Evolutionary conservation across 2,113 vertebrate species (phyloP), one percentile per base, ranked within the genome.

Genomic region (Manacus vitellinus): DNA sequence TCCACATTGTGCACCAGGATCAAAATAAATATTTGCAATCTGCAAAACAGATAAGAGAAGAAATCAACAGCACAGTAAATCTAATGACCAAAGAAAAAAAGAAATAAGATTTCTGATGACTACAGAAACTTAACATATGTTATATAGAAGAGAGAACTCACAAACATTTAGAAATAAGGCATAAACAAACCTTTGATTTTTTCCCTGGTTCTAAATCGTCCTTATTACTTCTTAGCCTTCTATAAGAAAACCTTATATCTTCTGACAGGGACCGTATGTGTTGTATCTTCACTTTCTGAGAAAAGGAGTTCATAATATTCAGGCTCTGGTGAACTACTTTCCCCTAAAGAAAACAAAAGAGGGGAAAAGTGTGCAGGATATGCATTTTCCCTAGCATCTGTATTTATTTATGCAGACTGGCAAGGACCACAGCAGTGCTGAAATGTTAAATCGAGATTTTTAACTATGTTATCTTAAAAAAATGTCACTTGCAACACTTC

Each of bases 11-110:
- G 99, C 98, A 96, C 98, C 96, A 96, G 99, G 98, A 76, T 99
- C 99, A 98, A 99, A 99, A 98, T 99, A 99, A 98, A 99, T 98
- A 98, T 99, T 99, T 97, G 99, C 99, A 89, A 99, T 99, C 99
- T 99, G 98, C 27, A 98, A 97, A 98, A 97, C 43, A 94, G 21
- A 14, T 23, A 93, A 90, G 81, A 94, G 77, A 58, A 77, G 19
- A 49, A 89, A 8, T 61, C 74, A 84, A 44, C 28, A 37, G 11
- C 30, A 72, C 18, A 54, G 56, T n/a, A 80, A 49, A 76, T 25
- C 14, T 52, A 37, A 66, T 0, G 1, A 39, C 46, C 66, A 78
- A 96, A 86, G 24, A 31, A 96, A 97, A 97, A 87, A 87, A 88
- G 23, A 39, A n/a, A 47, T 22, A 35, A 19, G 17, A 72, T 16